phyloP scores from a whole-genome alignment of 2,888 invertebrate genomes.

The Bellardia bayeri region DNA sequence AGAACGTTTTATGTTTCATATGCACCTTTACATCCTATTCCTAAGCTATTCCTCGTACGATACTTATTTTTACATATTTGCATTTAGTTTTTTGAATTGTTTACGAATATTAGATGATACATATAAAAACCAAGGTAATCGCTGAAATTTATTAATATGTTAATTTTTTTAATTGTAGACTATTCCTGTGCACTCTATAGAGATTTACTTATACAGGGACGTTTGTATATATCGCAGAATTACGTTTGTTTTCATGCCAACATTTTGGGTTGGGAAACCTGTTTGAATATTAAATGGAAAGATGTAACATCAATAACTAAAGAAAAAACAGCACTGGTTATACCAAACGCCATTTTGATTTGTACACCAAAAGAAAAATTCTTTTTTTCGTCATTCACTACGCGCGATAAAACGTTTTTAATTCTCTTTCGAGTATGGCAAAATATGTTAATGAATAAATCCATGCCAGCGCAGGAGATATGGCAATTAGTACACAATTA shows the following conservation, averaged over 20 bases:
- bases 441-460: slow-evolving; percentile 96
- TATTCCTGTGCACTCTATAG: slow-evolving; percentile 98
- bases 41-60: too few relatives aligned
- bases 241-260: slow-evolving; percentile 99
- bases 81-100: too few relatives aligned
- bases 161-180: slow-evolving; percentile 86
- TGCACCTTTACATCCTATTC: too few relatives aligned
- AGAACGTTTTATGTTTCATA: too few relatives aligned
- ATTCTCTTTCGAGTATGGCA: slow-evolving; percentile 99
- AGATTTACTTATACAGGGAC: slow-evolving; percentile 97
- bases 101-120: too few relatives aligned
- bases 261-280: slow-evolving; percentile 98
- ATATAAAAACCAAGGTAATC: not conserved
- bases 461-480: slow-evolving; percentile 91
- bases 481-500: slow-evolving; percentile 97
- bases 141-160: not conserved
- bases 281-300: slow-evolving; percentile 92
- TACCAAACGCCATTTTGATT: slow-evolving; percentile 97
- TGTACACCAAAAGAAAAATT: slow-evolving; percentile 92
- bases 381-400: slow-evolving; percentile 97
- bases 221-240: slow-evolving; percentile 97
- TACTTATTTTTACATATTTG: too few relatives aligned
- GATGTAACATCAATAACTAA: slow-evolving; percentile 97
- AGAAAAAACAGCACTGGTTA: slow-evolving; percentile 96
- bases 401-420: slow-evolving; percentile 96